Evolutionary conservation across 64 coral and sea anemone genomes (phyloP).

Genomic region (Pocillopora damicornis): DNA sequence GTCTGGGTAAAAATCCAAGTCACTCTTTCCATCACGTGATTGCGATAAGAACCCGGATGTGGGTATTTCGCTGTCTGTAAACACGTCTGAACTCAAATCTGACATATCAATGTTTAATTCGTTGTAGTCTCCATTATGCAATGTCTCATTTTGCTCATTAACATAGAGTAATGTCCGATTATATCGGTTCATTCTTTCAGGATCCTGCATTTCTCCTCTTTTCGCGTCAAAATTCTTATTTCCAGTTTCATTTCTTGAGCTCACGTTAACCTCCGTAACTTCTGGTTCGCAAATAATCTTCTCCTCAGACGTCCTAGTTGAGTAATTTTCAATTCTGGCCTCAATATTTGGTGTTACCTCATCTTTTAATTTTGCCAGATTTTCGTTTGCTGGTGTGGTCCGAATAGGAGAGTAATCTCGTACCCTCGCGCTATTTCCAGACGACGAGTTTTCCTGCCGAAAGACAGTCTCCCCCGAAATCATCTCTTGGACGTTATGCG

Average conservation of each 20-base stretch:
- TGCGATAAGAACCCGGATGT: conserved; percentile 42
- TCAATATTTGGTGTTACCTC: background rate
- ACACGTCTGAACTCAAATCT: conserved; percentile 88
- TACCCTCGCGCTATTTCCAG: conserved; percentile 25
- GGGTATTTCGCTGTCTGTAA: conserved; percentile 76
- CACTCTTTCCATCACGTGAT: conserved; percentile 41
- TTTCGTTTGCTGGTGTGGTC: background rate
- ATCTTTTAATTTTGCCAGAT: background rate
- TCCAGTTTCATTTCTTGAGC: background rate
- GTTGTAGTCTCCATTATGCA: conserved; percentile 86
- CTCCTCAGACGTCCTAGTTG: background rate
- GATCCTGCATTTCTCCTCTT: conserved; percentile 48
- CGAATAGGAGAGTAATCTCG: conserved; percentile 64
- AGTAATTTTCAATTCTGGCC: background rate
- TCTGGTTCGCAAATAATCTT: background rate
- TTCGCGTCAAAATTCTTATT: conserved; percentile 30
- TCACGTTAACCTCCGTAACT: background rate
- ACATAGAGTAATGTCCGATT: conserved; percentile 88
- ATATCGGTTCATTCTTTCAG: conserved; percentile 57
- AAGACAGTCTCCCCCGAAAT: background rate
- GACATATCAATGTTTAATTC: conserved; percentile 69
- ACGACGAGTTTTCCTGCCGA: background rate
- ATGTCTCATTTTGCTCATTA: conserved; percentile 80
- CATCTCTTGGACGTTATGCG: background rate
- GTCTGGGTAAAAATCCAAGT: conserved; percentile 75